Evolutionary conservation across 2,797 vertebrate genomes (phyloP).

Genomic region (Falco berigora): DNA sequence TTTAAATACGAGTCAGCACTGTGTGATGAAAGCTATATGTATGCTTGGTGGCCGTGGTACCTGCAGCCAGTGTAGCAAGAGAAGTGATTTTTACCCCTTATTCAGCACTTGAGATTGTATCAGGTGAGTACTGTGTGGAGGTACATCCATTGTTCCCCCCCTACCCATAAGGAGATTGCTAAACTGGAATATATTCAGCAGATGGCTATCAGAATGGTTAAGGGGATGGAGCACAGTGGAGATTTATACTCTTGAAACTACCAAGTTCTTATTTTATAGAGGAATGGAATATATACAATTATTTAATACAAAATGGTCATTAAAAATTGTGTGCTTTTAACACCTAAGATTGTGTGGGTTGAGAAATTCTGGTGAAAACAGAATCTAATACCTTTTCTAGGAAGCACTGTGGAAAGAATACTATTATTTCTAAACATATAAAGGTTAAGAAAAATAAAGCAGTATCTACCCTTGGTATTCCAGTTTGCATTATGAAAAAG

Average conservation of each 20-base stretch:
- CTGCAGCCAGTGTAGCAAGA: not conserved
- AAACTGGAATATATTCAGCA: not conserved
- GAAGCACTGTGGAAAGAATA: not conserved
- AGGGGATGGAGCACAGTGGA: not conserved
- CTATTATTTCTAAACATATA: not conserved
- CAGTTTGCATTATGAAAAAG: not conserved
- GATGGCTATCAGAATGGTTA: not conserved
- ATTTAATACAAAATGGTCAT: not conserved
- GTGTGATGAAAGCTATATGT: not conserved
- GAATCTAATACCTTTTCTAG: not conserved
- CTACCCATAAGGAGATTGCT: not conserved
- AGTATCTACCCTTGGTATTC: constrained; percentile 3
- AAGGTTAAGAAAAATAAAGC: not conserved
- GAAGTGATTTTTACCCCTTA: not conserved
- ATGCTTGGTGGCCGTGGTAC: not conserved
- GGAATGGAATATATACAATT: not conserved
- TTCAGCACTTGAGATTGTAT: not conserved
- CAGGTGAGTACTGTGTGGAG: not conserved
- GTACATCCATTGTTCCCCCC: not conserved
- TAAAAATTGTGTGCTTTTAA: not conserved
- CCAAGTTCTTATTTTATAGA: not conserved
- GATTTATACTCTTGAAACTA: not conserved
- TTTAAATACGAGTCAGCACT: not conserved
- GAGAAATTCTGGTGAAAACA: constrained; percentile 7
- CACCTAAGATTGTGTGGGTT: not conserved